These are phyloP conservation scores for Potamilus streckersoni DNA, from an alignment of 1,140 invertebrate genomes.

Conservation along the genomic window DNA sequence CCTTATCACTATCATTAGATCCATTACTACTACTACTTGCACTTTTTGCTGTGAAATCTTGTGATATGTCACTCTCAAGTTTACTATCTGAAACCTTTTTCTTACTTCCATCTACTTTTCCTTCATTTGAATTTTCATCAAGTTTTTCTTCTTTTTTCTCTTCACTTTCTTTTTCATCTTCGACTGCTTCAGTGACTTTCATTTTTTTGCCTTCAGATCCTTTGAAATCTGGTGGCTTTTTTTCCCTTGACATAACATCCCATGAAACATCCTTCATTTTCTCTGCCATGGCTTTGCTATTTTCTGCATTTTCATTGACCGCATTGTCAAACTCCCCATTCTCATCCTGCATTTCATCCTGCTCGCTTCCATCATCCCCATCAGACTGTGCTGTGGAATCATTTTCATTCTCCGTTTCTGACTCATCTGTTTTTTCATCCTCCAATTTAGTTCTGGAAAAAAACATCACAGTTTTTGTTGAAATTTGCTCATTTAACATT, in stretches of 20 bases:
- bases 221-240: neutral
- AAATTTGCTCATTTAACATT: too few relatives aligned
- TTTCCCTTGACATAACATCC: neutral
- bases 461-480: too few relatives aligned
- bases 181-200: neutral
- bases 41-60: slow-evolving; percentile 1
- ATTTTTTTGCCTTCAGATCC: neutral
- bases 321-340: neutral
- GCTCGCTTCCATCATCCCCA: too few relatives aligned
- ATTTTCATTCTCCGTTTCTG: too few relatives aligned
- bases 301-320: neutral
- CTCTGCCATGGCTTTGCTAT: neutral
- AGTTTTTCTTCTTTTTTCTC: slow-evolving; percentile 4
- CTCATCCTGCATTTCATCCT: too few relatives aligned
- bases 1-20: slow-evolving; percentile 46
- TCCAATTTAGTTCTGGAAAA: too few relatives aligned
- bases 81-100: neutral
- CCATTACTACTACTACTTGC: slow-evolving; percentile 2
- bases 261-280: neutral
- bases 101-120: slow-evolving; percentile 1
- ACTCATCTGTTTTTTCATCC: too few relatives aligned
- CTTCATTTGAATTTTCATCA: slow-evolving; percentile 15
- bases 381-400: too few relatives aligned
- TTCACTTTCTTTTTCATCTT: slow-evolving; percentile 7
- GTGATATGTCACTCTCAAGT: neutral